phyloP scores from a whole-genome alignment of 2,888 invertebrate genomes.

The Bellardia bayeri region DNA sequence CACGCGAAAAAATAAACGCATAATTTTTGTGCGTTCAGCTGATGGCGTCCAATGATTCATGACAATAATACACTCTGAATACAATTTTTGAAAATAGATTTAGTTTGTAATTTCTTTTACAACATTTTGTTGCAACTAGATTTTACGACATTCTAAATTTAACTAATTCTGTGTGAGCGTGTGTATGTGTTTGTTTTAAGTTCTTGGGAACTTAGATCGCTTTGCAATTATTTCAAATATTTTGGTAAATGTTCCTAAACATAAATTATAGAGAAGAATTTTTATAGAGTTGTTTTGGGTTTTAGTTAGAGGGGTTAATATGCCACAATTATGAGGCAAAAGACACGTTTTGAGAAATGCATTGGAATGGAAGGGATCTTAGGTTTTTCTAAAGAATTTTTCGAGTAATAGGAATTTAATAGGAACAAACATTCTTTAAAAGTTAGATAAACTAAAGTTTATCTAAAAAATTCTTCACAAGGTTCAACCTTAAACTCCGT shows the following conservation, averaged over 20 bases:
- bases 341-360: not conserved
- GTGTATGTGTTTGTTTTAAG: not conserved
- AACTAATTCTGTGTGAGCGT: not conserved
- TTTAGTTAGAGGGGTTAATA: not conserved
- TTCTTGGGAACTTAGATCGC: slow-evolving; percentile 26
- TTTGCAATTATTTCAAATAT: slow-evolving; percentile 51
- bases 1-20: slow-evolving; percentile 18
- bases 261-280: slow-evolving; percentile 26
- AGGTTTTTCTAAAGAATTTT: not conserved
- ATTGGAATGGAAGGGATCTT: not conserved
- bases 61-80: slow-evolving; percentile 40
- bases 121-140: not conserved
- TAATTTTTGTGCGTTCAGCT: slow-evolving; percentile 31
- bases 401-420: too few species aligned
- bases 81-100: slow-evolving; percentile 5
- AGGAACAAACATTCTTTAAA: not conserved
- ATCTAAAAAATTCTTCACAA: too few species aligned
- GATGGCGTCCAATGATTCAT: slow-evolving; percentile 60
- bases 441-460: too few species aligned
- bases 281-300: not conserved
- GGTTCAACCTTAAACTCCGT: too few species aligned
- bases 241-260: slow-evolving; percentile 35
- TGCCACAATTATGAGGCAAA: not conserved
- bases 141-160: slow-evolving; percentile 36
- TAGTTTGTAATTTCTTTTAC: slow-evolving; percentile 27